Conservation (phyloP, 35 echinoderm and acorn worm species). For the Lytechinus pictus region DNA sequence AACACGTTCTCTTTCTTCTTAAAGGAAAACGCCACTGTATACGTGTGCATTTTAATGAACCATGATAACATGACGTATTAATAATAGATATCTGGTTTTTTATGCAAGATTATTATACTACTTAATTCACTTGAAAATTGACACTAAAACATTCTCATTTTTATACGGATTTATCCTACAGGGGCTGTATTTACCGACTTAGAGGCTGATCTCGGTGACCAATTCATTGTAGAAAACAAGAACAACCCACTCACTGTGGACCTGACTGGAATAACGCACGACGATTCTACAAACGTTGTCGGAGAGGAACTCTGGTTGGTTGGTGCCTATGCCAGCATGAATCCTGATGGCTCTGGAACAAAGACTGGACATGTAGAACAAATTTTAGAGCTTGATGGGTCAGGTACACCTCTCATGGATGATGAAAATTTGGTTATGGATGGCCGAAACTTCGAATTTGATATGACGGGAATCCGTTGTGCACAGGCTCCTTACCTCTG, state of each 20-base stretch:
- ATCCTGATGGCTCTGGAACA: slow-evolving; percentile 69
- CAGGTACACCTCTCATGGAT: slow-evolving; percentile 38
- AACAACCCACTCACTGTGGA: slow-evolving; percentile 37
- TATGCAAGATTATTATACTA: background rate
- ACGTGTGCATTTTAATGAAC: no score
- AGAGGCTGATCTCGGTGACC: background rate
- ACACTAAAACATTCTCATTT: no score
- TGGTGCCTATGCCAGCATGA: slow-evolving; percentile 71
- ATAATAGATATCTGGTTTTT: background rate
- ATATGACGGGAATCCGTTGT: slow-evolving; percentile 67
- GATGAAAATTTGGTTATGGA: slow-evolving; percentile 55
- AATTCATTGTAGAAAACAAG: slow-evolving; percentile 31
- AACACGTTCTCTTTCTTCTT: no score
- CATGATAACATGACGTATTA: background rate
- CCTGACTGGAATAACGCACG: slow-evolving; percentile 19
- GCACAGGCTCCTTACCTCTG: slow-evolving; percentile 78
- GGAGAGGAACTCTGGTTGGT: slow-evolving; percentile 71
- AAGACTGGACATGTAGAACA: slow-evolving; percentile 60
- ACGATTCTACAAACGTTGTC: slow-evolving; percentile 57
- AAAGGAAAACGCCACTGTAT: no score
- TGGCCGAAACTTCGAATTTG: slow-evolving; percentile 51
- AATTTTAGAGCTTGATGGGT: slow-evolving; percentile 56
- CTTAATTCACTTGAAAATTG: no score
- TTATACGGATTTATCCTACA: background rate
- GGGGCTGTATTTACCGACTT: slow-evolving; percentile 41